phyloP scores from a whole-genome alignment of 1,140 invertebrate species.

The Himalopsyche phryganea region DNA sequence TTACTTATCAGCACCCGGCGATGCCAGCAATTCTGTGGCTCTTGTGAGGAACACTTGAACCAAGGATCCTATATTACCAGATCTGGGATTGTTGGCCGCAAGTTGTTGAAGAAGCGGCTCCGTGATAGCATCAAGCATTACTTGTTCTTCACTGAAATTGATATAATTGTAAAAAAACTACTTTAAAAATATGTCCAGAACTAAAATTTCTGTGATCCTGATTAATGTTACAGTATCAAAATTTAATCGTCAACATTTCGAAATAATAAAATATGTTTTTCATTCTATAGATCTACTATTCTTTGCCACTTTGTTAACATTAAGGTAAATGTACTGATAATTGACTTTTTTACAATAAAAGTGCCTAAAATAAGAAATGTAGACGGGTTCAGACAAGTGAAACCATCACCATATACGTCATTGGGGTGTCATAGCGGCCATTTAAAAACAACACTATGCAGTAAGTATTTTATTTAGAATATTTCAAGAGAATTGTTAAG shows the following conservation, averaged over 20 bases:
- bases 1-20: constrained; percentile 84
- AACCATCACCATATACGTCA: too few species aligned
- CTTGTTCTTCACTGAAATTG: constrained; percentile 67
- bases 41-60: constrained; percentile 79
- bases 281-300: neutral
- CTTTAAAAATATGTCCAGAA: constrained; percentile 12
- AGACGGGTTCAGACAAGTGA: neutral
- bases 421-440: too few species aligned
- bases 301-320: neutral
- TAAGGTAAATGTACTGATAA: too few species aligned
- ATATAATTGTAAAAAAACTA: constrained; percentile 16
- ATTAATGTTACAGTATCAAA: constrained; percentile 1
- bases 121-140: constrained; percentile 75
- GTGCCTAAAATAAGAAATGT: too few species aligned
- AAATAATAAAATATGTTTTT: neutral
- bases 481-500: too few species aligned
- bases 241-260: neutral
- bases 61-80: constrained; percentile 84
- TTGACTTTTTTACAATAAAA: too few species aligned
- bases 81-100: constrained; percentile 73
- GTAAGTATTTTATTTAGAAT: too few species aligned
- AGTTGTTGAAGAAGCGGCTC: constrained; percentile 71
- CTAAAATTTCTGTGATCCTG: constrained; percentile 2
- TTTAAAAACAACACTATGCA: too few species aligned
- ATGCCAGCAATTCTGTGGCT: constrained; percentile 74